Conservation (phyloP, 2,113 vertebrate species). For the Camelus bactrianus region DNA sequence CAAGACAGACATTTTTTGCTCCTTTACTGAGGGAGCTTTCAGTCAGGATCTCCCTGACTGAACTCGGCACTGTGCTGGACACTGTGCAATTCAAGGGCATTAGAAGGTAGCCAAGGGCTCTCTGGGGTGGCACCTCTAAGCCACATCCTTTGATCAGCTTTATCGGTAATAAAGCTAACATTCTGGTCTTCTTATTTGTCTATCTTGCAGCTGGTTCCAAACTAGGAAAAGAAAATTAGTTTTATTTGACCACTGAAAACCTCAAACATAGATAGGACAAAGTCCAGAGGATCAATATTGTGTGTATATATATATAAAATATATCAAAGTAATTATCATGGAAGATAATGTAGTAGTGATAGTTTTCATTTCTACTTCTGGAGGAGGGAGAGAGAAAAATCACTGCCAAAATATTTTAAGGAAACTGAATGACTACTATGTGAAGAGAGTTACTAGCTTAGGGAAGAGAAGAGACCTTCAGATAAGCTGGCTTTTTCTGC, state of each 20-base stretch:
- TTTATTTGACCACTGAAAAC: background rate
- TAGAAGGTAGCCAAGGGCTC: background rate
- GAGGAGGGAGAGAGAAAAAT: background rate
- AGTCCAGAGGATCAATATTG: background rate
- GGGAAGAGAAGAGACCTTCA: background rate
- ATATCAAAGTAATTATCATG: background rate
- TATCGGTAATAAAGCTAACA: background rate
- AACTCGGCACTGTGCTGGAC: background rate
- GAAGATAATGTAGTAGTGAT: background rate
- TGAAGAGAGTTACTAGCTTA: background rate
- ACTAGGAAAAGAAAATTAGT: background rate
- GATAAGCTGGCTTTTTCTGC: slow-evolving; percentile 7
- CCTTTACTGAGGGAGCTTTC: background rate
- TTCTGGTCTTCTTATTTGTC: slow-evolving; percentile 36
- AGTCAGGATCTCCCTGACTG: background rate
- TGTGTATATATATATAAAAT: background rate
- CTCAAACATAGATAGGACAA: background rate
- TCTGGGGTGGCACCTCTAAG: background rate
- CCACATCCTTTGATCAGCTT: background rate
- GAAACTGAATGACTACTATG: background rate
- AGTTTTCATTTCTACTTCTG: background rate
- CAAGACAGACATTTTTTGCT: background rate
- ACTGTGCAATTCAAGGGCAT: background rate
- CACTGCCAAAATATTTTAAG: background rate
- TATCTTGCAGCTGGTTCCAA: background rate